Evolutionary conservation across 2,113 vertebrate genomes (phyloP).

Genomic region (Oenanthe oenanthe): DNA sequence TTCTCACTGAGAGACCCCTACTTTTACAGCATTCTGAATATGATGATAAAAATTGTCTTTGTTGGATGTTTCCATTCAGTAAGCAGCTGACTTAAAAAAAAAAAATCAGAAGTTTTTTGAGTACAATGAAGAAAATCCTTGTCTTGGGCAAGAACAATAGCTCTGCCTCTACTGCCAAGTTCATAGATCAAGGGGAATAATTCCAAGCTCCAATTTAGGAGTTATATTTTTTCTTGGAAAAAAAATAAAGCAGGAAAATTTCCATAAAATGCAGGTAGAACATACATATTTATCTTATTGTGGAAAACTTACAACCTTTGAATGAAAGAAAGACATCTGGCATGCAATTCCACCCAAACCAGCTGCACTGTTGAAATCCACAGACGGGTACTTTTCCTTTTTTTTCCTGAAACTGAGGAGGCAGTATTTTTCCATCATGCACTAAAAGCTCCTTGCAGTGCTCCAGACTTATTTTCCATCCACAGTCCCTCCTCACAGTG

Average conservation of each 20-base stretch:
- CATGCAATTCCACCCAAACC: neutral
- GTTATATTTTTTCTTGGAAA: neutral
- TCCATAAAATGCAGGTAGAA: slow-evolving; percentile 4
- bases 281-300: slow-evolving; percentile 14
- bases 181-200: neutral
- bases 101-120: neutral
- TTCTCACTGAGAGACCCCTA: neutral
- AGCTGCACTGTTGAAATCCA: slow-evolving; percentile 1
- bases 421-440: neutral
- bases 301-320: neutral
- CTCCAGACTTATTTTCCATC: neutral
- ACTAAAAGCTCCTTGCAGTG: neutral
- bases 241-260: neutral
- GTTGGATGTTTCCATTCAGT: neutral
- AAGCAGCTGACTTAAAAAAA: neutral
- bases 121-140: neutral
- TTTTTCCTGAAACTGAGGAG: neutral
- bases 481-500: neutral
- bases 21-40: neutral
- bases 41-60: neutral
- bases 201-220: neutral
- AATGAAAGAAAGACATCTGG: slow-evolving; percentile 10
- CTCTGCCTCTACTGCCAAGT: neutral
- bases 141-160: neutral
- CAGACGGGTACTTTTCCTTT: neutral